A percentile compares a stretch with the other conserved stretches of the same genome.
These are phyloP conservation scores for Rhegmatorhina hoffmannsi DNA, from an alignment of 2,113 vertebrate genomes.

Conservation along the genomic window DNA sequence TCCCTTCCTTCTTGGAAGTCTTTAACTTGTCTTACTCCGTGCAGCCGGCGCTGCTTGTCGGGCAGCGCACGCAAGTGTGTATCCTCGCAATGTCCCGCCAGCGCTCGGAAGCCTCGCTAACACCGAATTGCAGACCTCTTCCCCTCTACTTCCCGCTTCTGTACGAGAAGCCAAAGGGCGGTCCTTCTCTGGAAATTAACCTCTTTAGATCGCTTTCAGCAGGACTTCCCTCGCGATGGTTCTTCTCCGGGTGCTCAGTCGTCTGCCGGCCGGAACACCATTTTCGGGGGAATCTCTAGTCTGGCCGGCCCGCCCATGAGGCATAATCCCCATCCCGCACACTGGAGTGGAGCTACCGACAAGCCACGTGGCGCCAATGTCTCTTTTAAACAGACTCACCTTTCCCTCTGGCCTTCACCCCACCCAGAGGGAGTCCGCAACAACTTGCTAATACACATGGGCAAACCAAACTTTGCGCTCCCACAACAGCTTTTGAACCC, in stretches of 20 bases:
- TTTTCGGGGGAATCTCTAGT: background rate
- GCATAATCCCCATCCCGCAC: background rate
- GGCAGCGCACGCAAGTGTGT: background rate
- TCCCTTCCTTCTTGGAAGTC: background rate
- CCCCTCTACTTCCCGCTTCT: background rate
- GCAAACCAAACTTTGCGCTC: background rate
- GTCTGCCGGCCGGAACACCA: background rate
- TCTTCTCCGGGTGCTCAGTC: background rate
- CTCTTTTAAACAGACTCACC: background rate
- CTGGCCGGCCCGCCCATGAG: rapidly evolving
- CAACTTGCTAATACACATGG: background rate
- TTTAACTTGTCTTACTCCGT: background rate
- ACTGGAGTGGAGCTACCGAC: background rate
- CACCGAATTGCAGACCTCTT: background rate
- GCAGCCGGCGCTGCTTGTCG: background rate
- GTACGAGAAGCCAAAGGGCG: background rate
- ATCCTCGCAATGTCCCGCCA: background rate
- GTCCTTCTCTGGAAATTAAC: constrained; percentile 5
- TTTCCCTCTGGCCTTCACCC: background rate
- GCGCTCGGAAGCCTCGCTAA: background rate
- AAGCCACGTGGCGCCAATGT: background rate
- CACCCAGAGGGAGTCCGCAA: background rate
- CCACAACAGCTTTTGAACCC: background rate
- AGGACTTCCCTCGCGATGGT: background rate
- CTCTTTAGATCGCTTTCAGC: constrained; percentile 35